Evolutionary conservation across 1,140 invertebrate genomes (phyloP).

Genomic region (Ceratina australensis): DNA sequence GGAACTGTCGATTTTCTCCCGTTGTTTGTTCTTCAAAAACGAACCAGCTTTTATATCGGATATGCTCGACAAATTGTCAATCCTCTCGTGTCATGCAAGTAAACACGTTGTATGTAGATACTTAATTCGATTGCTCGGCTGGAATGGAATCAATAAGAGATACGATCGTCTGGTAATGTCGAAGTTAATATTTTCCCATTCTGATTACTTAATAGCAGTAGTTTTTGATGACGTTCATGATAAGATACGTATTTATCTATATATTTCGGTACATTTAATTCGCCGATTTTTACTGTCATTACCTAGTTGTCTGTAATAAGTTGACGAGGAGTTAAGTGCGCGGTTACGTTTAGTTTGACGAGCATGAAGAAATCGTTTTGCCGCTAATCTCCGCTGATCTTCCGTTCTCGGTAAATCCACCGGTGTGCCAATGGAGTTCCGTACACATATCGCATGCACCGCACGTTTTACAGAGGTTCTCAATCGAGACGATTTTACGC

Average conservation of each 20-base stretch:
- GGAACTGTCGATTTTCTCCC: neutral
- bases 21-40: neutral
- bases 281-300: neutral
- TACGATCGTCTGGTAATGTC: too few relatives aligned
- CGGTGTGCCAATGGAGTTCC: constrained; percentile 23
- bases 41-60: neutral
- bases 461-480: constrained; percentile 11
- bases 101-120: too few relatives aligned
- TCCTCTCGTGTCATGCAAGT: too few relatives aligned
- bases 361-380: constrained; percentile 21
- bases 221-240: too few relatives aligned
- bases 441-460: constrained; percentile 15
- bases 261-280: neutral
- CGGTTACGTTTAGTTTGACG: constrained; percentile 3
- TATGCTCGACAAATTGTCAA: neutral
- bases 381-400: constrained; percentile 18
- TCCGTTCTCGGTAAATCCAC: constrained; percentile 20
- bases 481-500: neutral
- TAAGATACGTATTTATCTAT: neutral
- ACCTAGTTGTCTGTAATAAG: constrained; percentile 1
- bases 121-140: too few relatives aligned
- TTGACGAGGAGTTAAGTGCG: neutral
- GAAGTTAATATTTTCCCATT: too few relatives aligned
- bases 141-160: too few relatives aligned
- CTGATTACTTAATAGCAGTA: too few relatives aligned